phyloP scores from a whole-genome alignment of 2,113 vertebrate genomes.

The Heliornis fulica region DNA sequence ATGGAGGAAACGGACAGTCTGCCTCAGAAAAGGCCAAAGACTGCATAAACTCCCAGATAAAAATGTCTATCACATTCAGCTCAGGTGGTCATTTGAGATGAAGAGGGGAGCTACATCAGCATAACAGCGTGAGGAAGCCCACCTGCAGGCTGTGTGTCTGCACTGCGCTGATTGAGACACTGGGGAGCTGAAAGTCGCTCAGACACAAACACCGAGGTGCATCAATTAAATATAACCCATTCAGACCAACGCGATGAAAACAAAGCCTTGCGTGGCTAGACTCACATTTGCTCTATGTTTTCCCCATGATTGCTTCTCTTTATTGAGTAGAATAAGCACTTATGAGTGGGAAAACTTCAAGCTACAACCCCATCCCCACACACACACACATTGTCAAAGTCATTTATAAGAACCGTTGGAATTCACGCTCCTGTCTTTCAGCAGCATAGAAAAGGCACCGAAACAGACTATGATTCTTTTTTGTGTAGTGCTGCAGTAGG shows the following conservation, averaged over 20 bases:
- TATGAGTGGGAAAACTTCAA: background rate
- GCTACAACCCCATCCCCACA: too few relatives aligned
- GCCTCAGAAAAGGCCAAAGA: conserved; percentile 54
- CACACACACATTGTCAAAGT: background rate
- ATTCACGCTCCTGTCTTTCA: background rate
- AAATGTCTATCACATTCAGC: conserved; percentile 26
- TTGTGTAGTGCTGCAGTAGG: background rate
- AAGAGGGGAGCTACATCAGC: conserved; percentile 27
- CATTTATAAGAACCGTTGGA: background rate
- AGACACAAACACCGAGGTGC: background rate
- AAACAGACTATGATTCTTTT: background rate
- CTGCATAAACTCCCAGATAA: conserved; percentile 30
- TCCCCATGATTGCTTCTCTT: background rate
- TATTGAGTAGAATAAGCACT: background rate
- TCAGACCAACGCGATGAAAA: background rate
- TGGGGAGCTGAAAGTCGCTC: background rate
- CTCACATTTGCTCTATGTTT: background rate
- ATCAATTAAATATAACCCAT: conserved; percentile 46
- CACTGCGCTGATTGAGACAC: conserved; percentile 22
- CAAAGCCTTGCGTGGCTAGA: background rate
- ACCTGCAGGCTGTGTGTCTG: conserved; percentile 7
- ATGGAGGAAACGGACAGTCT: background rate
- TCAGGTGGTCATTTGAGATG: conserved; percentile 62
- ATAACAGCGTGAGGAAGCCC: conserved; percentile 21
- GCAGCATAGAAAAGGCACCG: background rate